Conservation (phyloP, 1,140 invertebrate species). For the Probaryconus sp. region DNA sequence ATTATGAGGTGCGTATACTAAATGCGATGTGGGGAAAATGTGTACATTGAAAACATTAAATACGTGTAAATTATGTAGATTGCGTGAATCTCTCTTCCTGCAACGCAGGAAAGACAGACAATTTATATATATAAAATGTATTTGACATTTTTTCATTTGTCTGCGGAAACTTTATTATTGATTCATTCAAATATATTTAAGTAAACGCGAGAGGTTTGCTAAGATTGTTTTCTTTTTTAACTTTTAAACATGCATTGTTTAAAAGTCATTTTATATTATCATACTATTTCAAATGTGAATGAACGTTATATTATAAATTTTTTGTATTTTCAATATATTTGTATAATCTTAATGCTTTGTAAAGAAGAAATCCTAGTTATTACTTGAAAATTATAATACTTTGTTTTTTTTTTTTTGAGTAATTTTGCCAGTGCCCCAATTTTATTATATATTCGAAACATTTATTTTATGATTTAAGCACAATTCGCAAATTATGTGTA, state of each 20-base stretch:
- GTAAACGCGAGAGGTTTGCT: neutral
- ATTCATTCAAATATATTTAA: neutral
- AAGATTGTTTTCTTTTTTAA: constrained; percentile 13
- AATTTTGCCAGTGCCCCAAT: too few species aligned
- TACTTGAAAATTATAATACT: too few species aligned
- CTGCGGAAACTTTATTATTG: constrained; percentile 4
- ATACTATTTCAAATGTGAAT: constrained; percentile 6
- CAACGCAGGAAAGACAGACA: constrained; percentile 29
- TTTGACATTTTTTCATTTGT: constrained; percentile 11
- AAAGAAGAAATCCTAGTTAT: constrained; percentile 6
- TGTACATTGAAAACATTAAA: constrained; percentile 47
- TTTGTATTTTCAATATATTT: constrained; percentile 54
- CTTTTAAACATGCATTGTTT: neutral
- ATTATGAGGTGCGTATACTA: neutral
- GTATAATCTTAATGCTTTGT: constrained; percentile 35
- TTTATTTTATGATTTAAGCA: too few species aligned
- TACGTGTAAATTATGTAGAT: constrained; percentile 60
- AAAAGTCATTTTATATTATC: constrained; percentile 9
- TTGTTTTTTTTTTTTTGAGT: too few species aligned
- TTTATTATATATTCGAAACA: too few species aligned
- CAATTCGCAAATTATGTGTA: too few species aligned
- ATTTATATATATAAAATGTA: constrained; percentile 53
- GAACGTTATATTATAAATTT: constrained; percentile 28
- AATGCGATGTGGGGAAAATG: constrained; percentile 17
- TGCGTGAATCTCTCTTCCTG: constrained; percentile 49